Evolutionary conservation across 2,888 invertebrate species (phyloP).

Genomic region (Dione vanillae): DNA sequence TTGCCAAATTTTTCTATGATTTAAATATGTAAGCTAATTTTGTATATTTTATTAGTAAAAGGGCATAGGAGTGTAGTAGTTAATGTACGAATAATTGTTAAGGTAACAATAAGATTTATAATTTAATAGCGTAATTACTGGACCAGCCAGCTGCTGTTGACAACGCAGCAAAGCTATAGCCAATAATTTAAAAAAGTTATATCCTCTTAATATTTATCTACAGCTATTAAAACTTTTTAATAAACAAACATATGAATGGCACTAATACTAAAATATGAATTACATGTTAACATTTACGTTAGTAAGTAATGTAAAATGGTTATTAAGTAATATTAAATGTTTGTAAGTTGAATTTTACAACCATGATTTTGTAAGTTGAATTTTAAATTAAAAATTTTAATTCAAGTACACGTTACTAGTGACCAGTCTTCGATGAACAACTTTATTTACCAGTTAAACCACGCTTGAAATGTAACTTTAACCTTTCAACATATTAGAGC

Average conservation of each 20-base stretch:
- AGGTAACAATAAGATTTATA: neutral
- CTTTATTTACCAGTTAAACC: slow-evolving; percentile 28
- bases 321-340: no score
- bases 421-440: slow-evolving; percentile 24
- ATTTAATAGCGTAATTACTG: neutral
- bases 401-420: slow-evolving; percentile 18
- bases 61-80: neutral
- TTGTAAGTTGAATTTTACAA: no score
- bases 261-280: no score
- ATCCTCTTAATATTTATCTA: no score
- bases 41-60: no score
- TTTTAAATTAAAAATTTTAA: slow-evolving; percentile 25
- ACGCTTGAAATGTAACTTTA: slow-evolving; percentile 29
- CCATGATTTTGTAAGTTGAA: slow-evolving; percentile 10
- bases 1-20: no score
- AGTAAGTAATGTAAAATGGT: slow-evolving; percentile 20
- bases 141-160: slow-evolving; percentile 12
- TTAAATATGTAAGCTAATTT: neutral
- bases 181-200: neutral
- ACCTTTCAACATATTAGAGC: slow-evolving; percentile 20
- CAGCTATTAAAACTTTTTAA: no score
- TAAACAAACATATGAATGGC: no score
- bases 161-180: neutral
- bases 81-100: slow-evolving; percentile 3
- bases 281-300: no score